Evolutionary conservation across 1,140 invertebrate genomes (phyloP).

Genomic region (Agrypnia vestita): DNA sequence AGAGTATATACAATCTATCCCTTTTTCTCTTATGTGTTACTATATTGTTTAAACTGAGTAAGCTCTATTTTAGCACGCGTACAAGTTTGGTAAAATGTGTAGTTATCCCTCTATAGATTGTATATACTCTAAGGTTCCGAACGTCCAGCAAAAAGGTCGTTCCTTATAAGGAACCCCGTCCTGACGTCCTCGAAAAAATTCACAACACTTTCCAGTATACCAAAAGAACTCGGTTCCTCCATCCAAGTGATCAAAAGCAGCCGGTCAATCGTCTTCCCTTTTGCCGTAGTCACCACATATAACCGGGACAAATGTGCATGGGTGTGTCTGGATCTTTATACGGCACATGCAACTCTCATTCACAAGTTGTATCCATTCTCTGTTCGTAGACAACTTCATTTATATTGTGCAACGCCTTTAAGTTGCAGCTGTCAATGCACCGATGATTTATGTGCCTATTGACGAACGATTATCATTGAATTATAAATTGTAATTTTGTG

Average conservation of each 20-base stretch:
- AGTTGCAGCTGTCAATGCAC: conserved; percentile 9
- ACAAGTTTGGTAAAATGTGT: too few relatives aligned
- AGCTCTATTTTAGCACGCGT: too few relatives aligned
- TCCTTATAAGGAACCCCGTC: conserved; percentile 25
- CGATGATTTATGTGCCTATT: not conserved
- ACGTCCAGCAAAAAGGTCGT: conserved; percentile 28
- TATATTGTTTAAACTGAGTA: too few relatives aligned
- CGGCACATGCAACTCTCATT: conserved; percentile 10
- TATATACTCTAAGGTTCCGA: too few relatives aligned
- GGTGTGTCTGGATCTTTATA: conserved; percentile 1
- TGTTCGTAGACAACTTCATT: not conserved
- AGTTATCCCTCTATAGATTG: too few relatives aligned
- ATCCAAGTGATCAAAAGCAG: not conserved
- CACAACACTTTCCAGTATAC: not conserved
- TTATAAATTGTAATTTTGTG: too few relatives aligned
- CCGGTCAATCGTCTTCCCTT: not conserved
- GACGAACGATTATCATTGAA: not conserved
- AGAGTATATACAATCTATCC: too few relatives aligned
- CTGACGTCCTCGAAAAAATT: conserved; percentile 17
- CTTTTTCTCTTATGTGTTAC: too few relatives aligned
- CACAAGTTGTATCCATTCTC: not conserved
- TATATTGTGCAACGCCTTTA: not conserved
- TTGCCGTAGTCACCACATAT: not conserved
- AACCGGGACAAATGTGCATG: not conserved
- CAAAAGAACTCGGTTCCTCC: not conserved